These are phyloP conservation scores for Taeniopygia guttata DNA, from an alignment of 2,797 vertebrate species.

Conservation along the genomic window DNA sequence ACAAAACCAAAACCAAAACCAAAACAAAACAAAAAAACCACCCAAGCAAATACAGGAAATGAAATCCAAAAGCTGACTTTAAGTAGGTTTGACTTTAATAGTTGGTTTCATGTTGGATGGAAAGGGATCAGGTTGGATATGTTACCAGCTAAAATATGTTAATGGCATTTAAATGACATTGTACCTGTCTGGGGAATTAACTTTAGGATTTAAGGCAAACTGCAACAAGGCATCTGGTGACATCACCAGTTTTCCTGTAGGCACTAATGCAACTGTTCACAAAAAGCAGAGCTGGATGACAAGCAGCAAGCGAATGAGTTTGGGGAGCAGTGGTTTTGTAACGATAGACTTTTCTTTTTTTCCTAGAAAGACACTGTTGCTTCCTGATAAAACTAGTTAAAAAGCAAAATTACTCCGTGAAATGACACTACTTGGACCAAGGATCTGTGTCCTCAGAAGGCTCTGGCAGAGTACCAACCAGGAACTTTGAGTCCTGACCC, in stretches of 20 bases:
- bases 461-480: not conserved
- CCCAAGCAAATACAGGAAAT: not conserved
- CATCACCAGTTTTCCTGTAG: accelerated
- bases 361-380: not conserved
- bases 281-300: not conserved
- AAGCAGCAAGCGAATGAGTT: not conserved
- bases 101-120: not conserved
- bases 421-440: not conserved
- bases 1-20: not conserved
- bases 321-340: not conserved
- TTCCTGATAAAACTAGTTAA: not conserved
- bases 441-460: not conserved
- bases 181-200: not conserved
- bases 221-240: not conserved
- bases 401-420: not conserved
- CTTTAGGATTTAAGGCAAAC: not conserved
- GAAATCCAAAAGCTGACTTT: not conserved
- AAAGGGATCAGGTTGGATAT: not conserved
- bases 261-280: not conserved
- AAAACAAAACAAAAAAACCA: too few species aligned
- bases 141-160: not conserved
- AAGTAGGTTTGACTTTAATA: not conserved
- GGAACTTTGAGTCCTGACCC: not conserved
- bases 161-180: not conserved
- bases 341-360: not conserved